phyloP scores from a whole-genome alignment of 2,888 invertebrate genomes.

The Diarsia dahlii region DNA sequence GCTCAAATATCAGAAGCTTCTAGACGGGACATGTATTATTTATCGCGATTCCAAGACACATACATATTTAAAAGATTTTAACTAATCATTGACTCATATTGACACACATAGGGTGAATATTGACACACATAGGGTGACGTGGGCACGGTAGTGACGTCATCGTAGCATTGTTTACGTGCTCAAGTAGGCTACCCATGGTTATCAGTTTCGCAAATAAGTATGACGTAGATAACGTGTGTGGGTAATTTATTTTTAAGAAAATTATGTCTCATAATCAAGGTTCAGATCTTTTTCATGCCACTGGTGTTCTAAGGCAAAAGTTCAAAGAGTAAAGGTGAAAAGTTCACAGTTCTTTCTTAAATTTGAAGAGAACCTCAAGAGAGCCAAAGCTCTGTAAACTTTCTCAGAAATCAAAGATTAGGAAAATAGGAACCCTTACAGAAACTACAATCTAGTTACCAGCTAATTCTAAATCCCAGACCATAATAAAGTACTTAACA shows the following conservation, averaged over 20 bases:
- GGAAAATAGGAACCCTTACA: background rate
- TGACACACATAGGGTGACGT: constrained; percentile 55
- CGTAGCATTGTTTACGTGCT: constrained; percentile 34
- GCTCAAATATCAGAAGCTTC: constrained; percentile 33
- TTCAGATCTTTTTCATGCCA: background rate
- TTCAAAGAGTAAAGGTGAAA: no score
- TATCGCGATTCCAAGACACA: constrained; percentile 20
- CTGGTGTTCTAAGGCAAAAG: background rate
- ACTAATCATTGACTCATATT: constrained; percentile 49
- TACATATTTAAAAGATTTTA: constrained; percentile 44
- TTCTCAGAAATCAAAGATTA: constrained; percentile 3
- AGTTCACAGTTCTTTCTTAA: background rate
- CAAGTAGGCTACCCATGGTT: constrained; percentile 27
- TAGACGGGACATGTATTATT: constrained; percentile 37
- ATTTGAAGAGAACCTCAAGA: background rate
- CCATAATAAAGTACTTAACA: constrained; percentile 6
- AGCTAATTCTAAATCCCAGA: constrained; percentile 5
- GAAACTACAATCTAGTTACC: background rate
- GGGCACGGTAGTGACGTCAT: constrained; percentile 54
- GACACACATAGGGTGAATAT: constrained; percentile 53
- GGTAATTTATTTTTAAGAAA: constrained; percentile 16
- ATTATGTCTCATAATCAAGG: background rate
- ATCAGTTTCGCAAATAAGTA: constrained; percentile 61
- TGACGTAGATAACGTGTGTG: constrained; percentile 52
- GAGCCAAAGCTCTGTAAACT: background rate